Evolutionary conservation across 2,888 invertebrate genomes (phyloP).

Genomic region (Merodon equestris): DNA sequence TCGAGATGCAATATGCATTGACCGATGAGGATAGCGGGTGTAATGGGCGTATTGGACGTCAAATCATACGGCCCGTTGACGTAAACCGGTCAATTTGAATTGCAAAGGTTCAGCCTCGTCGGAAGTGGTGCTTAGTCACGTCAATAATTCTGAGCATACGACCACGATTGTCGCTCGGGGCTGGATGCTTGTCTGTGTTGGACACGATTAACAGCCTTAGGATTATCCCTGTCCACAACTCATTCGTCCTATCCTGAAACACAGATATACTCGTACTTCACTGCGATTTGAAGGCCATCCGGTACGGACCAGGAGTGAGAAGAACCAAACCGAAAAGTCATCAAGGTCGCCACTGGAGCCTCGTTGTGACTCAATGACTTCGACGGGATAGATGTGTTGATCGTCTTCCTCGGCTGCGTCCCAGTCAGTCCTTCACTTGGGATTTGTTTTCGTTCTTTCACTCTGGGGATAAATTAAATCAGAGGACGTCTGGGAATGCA

Average conservation of each 20-base stretch:
- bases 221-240: no score
- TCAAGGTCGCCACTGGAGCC: constrained; percentile 51
- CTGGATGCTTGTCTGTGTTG: no score
- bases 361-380: constrained; percentile 51
- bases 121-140: not conserved
- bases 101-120: constrained; percentile 1
- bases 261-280: no score
- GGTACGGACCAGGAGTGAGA: no score
- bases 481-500: constrained; percentile 64
- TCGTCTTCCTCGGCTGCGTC: no score
- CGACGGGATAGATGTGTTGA: not conserved
- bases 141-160: no score
- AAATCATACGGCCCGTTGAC: constrained; percentile 6
- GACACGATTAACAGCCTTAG: no score
- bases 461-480: constrained; percentile 65
- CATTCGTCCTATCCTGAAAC: no score
- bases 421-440: not conserved
- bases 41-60: not conserved
- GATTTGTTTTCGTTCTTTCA: constrained; percentile 53
- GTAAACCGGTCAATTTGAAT: constrained; percentile 20
- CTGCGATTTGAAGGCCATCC: no score
- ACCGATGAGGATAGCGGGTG: not conserved
- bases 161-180: no score
- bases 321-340: constrained; percentile 48
- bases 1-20: constrained; percentile 37